Evolutionary conservation across 2,797 vertebrate genomes (phyloP), one percentile per base, ranked within the genome.

Genomic region (Hydrolagus colliei): DNA sequence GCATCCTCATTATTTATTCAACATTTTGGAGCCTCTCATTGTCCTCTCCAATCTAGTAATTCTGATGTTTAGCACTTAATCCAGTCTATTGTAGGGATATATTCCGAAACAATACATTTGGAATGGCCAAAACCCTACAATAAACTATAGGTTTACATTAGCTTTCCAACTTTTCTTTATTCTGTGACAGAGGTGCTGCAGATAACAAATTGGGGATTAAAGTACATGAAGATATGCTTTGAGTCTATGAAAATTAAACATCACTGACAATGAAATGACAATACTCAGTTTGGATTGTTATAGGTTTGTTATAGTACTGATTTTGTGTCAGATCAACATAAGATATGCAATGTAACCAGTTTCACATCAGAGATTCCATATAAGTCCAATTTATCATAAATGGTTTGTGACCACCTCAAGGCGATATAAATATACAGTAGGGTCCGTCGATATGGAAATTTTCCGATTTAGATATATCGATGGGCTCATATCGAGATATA

Each of bases 31-130:
- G 10, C 59, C 76, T 61, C 61, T 78, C 22, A 78, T 62, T 78
- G n/a, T 78, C 76, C 59, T 11, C 59, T 78, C 59, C 20, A 62
- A 22, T 20, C 22, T 62, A 59, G 76, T n/a, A 62, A 59, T 59
- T 62, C 76, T 78, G 76, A 78, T n/a, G 20, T 62, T 78, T 62
- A 79, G 77, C 59, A 79, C 61, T 62, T 63, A 27, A 32, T 22
- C 22, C 27, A 27, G 41, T 3, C 41, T 65, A 61, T 22, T 79
- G 76, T 63, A 79, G 59, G 6, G 22, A 27, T 16, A 1, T 20
- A 5, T 63, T n/a, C 11, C 1, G 20, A 22, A 61, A 78, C 41
- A 52, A 52, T 52, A 52, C 59, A 59, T 63, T 79, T 14, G 9
- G 52, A 22, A 62, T 63, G n/a, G 4, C 11, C 0, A 1, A 79